Evolutionary conservation across 2,113 vertebrate species (phyloP), one percentile per base, ranked within the genome.

Genomic region (Micromys minutus): DNA sequence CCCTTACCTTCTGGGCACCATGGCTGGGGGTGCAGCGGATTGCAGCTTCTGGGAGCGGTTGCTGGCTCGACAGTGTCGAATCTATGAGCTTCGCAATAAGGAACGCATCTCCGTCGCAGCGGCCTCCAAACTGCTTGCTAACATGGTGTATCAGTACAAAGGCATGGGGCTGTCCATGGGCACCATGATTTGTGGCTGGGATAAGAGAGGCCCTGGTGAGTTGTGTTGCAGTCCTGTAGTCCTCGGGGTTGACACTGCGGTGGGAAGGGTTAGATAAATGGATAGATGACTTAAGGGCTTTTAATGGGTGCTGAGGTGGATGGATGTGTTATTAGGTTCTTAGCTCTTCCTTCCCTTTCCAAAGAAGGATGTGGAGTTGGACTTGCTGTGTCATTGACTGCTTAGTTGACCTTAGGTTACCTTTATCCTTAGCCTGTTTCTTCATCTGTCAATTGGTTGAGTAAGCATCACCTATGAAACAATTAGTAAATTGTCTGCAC

Each of bases 81-180:
- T 99, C 97, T 99, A 99, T 0, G 99, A 99, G 98, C 99, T 99
- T 7, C 98, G 99, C 91, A 99, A 99, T 98, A 99, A 99, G 98
- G 99, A 99, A 96, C 99, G 99, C 91, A 99, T 99, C 98, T 99
- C 99, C 0, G 99, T 99, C 94, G 99, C 99, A 0, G 99, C 99
- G 0, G 99, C 99, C 59, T 99, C 99, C 92, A 99, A 99, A 91
- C 98, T 99, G 95, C 98, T 99, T 1, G 99, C 99, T n/a, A 99
- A 99, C 98, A 99, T 99, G 99, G 99, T 99, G 50, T 99, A 99
- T 96, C 99, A 99, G 98, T 99, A 99, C 98, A 99, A 99, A 97
- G 99, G 99, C 96, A 99, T 99, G 99, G 99, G 99, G 12, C 99
- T 99, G 71, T 99, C 99, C 97, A 99, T 99, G 99, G 99, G 99